Percentiles rank a stretch among this genome's conserved stretches.
phyloP scores from a whole-genome alignment of 1,140 invertebrate species.

The Phthorimaea operculella region DNA sequence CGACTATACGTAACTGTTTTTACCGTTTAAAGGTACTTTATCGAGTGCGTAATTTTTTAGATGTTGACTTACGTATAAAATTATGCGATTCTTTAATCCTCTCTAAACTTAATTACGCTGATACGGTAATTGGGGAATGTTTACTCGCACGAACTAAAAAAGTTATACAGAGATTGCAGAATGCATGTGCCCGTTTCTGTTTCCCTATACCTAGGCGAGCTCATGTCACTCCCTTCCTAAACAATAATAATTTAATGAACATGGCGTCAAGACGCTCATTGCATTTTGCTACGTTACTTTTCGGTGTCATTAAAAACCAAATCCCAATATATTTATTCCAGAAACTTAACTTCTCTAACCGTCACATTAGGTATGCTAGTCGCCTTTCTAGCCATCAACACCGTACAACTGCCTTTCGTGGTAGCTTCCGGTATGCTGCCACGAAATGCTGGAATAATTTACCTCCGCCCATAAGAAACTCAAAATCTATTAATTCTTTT shows the following conservation, averaged over 20 bases:
- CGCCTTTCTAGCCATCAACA: neutral
- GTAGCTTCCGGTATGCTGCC: conserved; percentile 7
- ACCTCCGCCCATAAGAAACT: neutral
- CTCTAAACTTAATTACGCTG: neutral
- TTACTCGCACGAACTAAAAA: neutral
- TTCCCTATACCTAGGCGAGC: neutral
- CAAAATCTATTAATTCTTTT: no score
- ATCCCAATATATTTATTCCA: neutral
- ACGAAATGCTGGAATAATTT: conserved; percentile 8
- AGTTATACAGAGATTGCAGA: neutral
- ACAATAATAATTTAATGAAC: neutral
- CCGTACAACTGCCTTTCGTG: conserved; percentile 5
- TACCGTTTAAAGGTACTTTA: neutral
- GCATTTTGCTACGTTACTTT: neutral
- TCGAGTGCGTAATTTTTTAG: neutral
- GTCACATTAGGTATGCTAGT: neutral
- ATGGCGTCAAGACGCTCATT: neutral
- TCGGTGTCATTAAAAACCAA: neutral
- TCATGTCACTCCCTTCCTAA: neutral
- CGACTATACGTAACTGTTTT: neutral
- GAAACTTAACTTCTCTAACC: neutral
- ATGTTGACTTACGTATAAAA: neutral
- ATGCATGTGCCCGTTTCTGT: neutral
- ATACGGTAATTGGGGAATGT: neutral
- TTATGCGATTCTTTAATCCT: neutral